Base-by-base conservation (phyloP, 2,113 vertebrate genomes). In the Prunella fulvescens region DNA sequence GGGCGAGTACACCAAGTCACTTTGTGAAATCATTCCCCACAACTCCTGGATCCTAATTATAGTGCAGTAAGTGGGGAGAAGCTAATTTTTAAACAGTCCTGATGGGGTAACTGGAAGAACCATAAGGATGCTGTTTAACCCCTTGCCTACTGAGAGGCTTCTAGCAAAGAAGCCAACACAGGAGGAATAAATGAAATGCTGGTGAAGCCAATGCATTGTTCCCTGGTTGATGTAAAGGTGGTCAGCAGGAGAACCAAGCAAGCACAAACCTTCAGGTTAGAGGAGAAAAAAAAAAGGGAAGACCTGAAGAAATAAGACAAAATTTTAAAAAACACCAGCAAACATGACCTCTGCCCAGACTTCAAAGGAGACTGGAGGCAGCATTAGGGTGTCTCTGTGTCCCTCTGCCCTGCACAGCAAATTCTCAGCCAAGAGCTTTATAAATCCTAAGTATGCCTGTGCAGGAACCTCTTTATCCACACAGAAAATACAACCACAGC, bases 11-110 rank as follows among this genome's bases (percentile, higher is more conserved):
- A 97, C 93, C 95, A 84, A 96, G 95, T 96, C 96, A 96, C 93
- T 97, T 95, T 94, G 96, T 96, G 96, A 97, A 97, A 96, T 97
- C 94, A 96, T 96, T 97, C 95, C 93, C 95, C 93, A 93, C 95
- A 97, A 96, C 97, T 96, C 93, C 95, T 78, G 70, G 89, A 92
- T 89, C 92, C 96, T 96, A 97, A 96, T 97, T 96, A 96, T 91
- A 96, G 91, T 95, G 87, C 94, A 86, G 67, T 92, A 95, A 95
- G 95, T 77, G 89, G 92, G 93, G 93, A 95, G 86, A 94, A 96
- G 91, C 92, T 96, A 87, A 93, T 96, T 97, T 95, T 96, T 95
- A 92, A 97, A 93, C 92, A 96, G 87, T 74, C 91, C 93, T 89
- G 94, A 95, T 85, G 92, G 95, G 93, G 93, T 90, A 96, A 97